These are phyloP conservation scores for Craniophora ligustri DNA, from an alignment of 2,888 invertebrate genomes.

Conservation along the genomic window DNA sequence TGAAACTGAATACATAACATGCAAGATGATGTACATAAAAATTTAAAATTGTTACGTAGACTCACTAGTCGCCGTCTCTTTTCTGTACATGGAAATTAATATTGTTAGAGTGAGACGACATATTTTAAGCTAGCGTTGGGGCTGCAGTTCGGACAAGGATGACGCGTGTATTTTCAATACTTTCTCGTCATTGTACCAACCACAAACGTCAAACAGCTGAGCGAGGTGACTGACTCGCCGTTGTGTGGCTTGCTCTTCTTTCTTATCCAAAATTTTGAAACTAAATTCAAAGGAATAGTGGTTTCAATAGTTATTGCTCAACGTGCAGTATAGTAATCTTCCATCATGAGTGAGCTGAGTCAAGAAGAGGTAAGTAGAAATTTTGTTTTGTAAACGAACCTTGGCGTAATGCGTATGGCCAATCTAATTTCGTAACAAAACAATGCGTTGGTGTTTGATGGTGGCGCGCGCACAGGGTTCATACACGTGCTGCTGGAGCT, in stretches of 20 bases:
- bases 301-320: constrained; percentile 59
- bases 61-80: constrained; percentile 19
- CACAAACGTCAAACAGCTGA: constrained; percentile 86
- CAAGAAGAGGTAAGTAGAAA: constrained; percentile 94
- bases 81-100: neutral
- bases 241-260: constrained; percentile 82
- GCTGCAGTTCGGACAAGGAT: constrained; percentile 67
- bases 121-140: constrained; percentile 38
- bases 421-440: constrained; percentile 89
- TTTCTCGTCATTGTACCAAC: constrained; percentile 82
- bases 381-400: constrained; percentile 79
- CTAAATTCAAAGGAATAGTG: constrained; percentile 72
- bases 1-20: constrained; percentile 7
- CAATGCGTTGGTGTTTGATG: constrained; percentile 81
- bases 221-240: constrained; percentile 87
- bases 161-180: constrained; percentile 88
- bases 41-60: constrained; percentile 7
- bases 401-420: constrained; percentile 82
- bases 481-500: constrained; percentile 71
- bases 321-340: constrained; percentile 61
- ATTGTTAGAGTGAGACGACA: constrained; percentile 28
- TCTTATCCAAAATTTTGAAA: constrained; percentile 71
- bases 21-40: neutral
- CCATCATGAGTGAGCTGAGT: constrained; percentile 94
- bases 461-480: constrained; percentile 65